A percentile compares a stretch with the other conserved stretches of the same genome.
Evolutionary conservation across 2,888 invertebrate species (phyloP).

Genomic region (Parelbella ahira): DNA sequence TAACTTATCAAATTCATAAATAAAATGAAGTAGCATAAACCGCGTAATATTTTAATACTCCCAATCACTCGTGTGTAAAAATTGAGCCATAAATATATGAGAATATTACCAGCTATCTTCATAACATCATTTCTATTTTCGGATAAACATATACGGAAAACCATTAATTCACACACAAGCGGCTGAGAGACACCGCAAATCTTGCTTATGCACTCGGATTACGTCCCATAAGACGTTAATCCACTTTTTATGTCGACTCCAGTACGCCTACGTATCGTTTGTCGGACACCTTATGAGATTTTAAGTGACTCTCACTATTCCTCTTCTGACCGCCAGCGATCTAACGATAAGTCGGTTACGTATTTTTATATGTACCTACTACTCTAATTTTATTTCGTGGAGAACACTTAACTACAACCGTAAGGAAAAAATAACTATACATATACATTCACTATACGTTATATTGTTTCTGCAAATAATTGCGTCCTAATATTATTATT

Average conservation of each 20-base stretch:
- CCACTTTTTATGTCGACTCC: constrained; percentile 55
- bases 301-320: constrained; percentile 49
- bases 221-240: constrained; percentile 57
- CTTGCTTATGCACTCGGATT: constrained; percentile 58
- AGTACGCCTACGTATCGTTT: constrained; percentile 53
- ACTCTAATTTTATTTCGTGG: too few species aligned
- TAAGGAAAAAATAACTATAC: too few species aligned
- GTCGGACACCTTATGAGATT: constrained; percentile 43
- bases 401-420: too few species aligned
- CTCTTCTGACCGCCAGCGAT: not conserved
- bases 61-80: not conserved
- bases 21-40: too few species aligned
- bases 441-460: too few species aligned
- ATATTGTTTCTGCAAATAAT: too few species aligned
- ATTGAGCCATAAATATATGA: constrained; percentile 29
- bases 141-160: constrained; percentile 25
- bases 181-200: constrained; percentile 50
- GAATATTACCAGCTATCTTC: constrained; percentile 17
- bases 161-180: constrained; percentile 32
- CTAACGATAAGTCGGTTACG: not conserved
- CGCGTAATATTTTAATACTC: too few species aligned
- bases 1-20: too few species aligned
- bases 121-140: constrained; percentile 20
- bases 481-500: too few species aligned
- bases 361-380: too few species aligned